Evolutionary conservation across 1,140 invertebrate genomes (phyloP), one percentile per base, ranked within the genome.

Genomic region (Druon quercuslanigerum): DNA sequence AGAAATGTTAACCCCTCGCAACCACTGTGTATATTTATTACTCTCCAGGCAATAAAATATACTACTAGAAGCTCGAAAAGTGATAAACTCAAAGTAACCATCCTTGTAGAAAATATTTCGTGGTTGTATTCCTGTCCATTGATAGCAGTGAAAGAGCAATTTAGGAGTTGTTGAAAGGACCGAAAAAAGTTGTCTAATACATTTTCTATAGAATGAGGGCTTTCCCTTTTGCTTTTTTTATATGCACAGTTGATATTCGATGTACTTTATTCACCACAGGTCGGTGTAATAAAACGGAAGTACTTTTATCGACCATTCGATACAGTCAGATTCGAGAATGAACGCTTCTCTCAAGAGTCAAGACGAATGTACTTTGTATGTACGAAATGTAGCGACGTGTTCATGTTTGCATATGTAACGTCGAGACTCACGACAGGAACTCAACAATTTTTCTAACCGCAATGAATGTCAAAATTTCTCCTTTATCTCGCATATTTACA

Each of bases 231-330:
- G 33, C 33, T 66, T 40, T 66, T 40, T 66, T 66, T 40, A 20
- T 66, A 66, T 66, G 60, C 60, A 16, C 4, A 66, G 60, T 66
- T 40, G 60, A 66, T 66, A 33, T 66, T 25, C 33, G 60, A n/a
- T 66, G 60, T 46, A 40, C 25, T 66, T 66, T 66, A 66, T 66
- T 66, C 25, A 40, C 60, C n/a, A 40, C 60, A 33, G 60, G 5
- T n/a, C 46, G 60, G 14, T 33, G 40, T 66, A 66, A 66, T 40
- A 40, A 66, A 66, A 66, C 25, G 60, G 13, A 66, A 40, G 60
- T 66, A 66, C 40, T 40, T 66, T 66, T 66, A 66, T 66, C 33
- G 60, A 66, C 60, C 33, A 66, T 20, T 33, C 60, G 60, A 66
- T 56, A 56, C 14, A 60, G 20, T 25, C 14, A 40, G 20, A 33